A percentile compares a stretch with the other conserved stretches of the same genome.
Evolutionary conservation across 2,113 vertebrate genomes (phyloP).

Genomic region (Ceyx cyanopectus): DNA sequence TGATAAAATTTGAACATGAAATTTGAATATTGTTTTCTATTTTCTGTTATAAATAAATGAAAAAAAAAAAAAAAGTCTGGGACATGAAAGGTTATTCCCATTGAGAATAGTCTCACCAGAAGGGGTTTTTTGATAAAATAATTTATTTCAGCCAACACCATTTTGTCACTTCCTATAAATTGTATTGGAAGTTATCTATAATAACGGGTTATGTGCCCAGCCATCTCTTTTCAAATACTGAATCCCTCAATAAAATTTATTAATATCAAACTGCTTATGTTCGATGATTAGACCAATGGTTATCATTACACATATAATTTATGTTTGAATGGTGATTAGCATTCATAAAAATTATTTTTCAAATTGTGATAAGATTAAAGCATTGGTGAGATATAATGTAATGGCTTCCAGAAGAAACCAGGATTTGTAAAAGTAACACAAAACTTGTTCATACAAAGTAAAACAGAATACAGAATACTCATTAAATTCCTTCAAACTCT

Average conservation of each 20-base stretch:
- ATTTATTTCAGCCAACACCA: neutral
- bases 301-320: neutral
- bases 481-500: neutral
- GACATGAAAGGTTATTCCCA: neutral
- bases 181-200: neutral
- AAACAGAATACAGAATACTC: neutral
- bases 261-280: neutral
- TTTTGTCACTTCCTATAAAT: neutral
- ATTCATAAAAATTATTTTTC: neutral
- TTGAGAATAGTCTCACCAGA: neutral
- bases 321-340: neutral
- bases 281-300: neutral
- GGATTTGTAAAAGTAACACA: neutral
- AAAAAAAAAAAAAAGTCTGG: neutral
- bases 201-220: neutral
- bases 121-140: neutral
- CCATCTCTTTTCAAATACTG: neutral
- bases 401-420: neutral
- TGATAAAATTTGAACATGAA: neutral
- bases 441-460: neutral
- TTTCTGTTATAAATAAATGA: neutral
- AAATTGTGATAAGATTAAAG: neutral
- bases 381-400: neutral
- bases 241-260: neutral
- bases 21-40: neutral